phyloP scores from a whole-genome alignment of 2,113 vertebrate genomes.

The Rhinoderma darwinii region DNA sequence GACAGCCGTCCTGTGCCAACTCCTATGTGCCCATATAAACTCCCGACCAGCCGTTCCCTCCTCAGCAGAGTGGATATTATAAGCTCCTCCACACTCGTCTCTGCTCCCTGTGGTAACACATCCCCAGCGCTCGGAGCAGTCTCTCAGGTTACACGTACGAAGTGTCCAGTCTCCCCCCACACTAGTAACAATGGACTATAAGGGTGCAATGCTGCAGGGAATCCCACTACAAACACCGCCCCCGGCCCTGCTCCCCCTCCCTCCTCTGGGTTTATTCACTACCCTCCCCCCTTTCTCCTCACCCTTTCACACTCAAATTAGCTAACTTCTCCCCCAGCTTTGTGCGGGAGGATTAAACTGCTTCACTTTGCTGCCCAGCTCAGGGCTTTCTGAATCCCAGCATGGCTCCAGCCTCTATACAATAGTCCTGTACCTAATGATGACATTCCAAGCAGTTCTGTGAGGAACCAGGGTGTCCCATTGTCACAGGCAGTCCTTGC shows the following conservation, averaged over 20 bases:
- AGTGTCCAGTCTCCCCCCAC: constrained; percentile 17
- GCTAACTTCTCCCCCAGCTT: constrained; percentile 58
- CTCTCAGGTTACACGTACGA: constrained; percentile 17
- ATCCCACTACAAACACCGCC: constrained; percentile 54
- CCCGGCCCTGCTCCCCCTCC: constrained; percentile 42
- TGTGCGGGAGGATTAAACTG: constrained; percentile 56
- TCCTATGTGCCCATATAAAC: neutral
- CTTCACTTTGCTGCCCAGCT: constrained; percentile 43
- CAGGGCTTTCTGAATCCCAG: constrained; percentile 44
- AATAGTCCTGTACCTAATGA: constrained; percentile 46
- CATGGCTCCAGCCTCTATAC: constrained; percentile 13
- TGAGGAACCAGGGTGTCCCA: neutral
- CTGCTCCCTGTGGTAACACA: neutral
- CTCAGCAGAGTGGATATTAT: too few relatives aligned
- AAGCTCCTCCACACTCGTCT: neutral
- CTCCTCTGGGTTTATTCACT: constrained; percentile 32
- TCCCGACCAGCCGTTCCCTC: neutral
- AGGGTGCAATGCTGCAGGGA: constrained; percentile 58
- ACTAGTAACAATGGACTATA: constrained; percentile 54
- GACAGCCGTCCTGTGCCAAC: neutral
- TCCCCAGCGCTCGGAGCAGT: neutral
- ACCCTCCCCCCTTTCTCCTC: constrained; percentile 40
- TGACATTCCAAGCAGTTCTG: constrained; percentile 37
- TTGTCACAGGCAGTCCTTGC: neutral
- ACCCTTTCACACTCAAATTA: constrained; percentile 59